Conservation (phyloP, 2,888 invertebrate species). For the Scaptomyza reducta region DNA sequence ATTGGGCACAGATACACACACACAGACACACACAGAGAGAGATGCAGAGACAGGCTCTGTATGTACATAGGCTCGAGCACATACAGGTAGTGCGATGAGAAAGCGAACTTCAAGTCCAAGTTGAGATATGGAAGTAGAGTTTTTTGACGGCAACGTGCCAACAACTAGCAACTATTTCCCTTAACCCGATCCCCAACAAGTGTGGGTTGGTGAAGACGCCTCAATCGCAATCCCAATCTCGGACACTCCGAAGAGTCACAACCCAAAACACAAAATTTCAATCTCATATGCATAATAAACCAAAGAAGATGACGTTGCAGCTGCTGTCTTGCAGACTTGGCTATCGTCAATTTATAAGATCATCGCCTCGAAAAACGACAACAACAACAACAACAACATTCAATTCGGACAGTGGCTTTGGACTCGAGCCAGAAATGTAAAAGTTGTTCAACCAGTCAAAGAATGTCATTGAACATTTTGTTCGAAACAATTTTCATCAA, state of each 20-base stretch:
- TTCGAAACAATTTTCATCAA: conserved; percentile 26
- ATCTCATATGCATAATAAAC: conserved; percentile 66
- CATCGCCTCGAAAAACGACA: conserved; percentile 3
- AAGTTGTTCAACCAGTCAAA: conserved; percentile 74
- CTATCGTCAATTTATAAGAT: conserved; percentile 26
- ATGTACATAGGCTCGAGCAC: conserved; percentile 5
- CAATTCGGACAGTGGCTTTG: conserved; percentile 11
- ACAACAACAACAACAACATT: conserved; percentile 1
- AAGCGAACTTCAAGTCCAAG: conserved; percentile 58
- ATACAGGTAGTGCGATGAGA: conserved; percentile 42
- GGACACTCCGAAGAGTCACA: conserved; percentile 29
- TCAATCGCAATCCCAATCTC: conserved; percentile 10
- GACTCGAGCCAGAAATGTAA: conserved; percentile 66
- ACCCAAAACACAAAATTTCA: conserved; percentile 12
- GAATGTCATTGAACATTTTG: conserved; percentile 61
- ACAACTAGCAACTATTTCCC: conserved; percentile 59
- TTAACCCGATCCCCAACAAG: not conserved
- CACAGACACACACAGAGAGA: conserved; percentile 34
- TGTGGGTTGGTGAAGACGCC: conserved; percentile 45
- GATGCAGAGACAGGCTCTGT: conserved; percentile 10
- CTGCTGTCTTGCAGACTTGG: conserved; percentile 12
- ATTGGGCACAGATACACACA: conserved; percentile 57
- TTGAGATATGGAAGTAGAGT: conserved; percentile 28
- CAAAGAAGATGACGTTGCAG: conserved; percentile 48
- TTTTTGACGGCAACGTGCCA: conserved; percentile 56